Evolutionary conservation across 2,113 vertebrate species (phyloP), one percentile per base, ranked within the genome.

Genomic region (Grammomys dolichurus): DNA sequence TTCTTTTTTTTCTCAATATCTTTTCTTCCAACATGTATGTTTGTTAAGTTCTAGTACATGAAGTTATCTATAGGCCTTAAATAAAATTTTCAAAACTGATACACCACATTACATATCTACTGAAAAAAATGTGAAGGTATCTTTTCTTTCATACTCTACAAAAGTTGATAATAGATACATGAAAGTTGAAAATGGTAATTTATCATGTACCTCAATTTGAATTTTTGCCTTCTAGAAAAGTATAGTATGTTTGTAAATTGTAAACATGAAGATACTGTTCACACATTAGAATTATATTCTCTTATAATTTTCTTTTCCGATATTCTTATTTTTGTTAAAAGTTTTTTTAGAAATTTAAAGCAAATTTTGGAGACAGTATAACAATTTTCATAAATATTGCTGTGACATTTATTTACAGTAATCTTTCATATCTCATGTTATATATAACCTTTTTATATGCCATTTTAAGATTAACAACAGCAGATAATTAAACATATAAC

Each of bases 201-300:
- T 46, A 51, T 85, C 48, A 40, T 90, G 85, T 78, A 76, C 75
- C 48, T 88, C 51, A 91, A 73, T 6, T 93, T 90, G 28, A 75
- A 75, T 22, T 24, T 13, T 67, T 65, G 5, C 28, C 26, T 80
- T 96, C 20, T 87, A 56, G 28, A 90, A 80, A 73, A 73, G 63
- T 10, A 56, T 12, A 46, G 7, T 40, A 14, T 70, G 20, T 73
- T 80, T 80, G 3, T 22, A 26, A 3, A 87, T 24, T 11, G n/a
- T 58, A 56, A 43, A 46, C n/a, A 73, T 13, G 46, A 14, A 90
- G 22, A 4, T 51, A 73, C 20, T 69, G 7, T 10, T 20, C 13
- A 84, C 3, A 7, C 33, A 88, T 77, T 40, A 69, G 67, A 90
- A 90, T 90, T 20, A 65, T 36, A 28, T 86, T 19, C 48, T 51